These are phyloP conservation scores for Nannobrachium achirus DNA, from an alignment of 2,113 vertebrate genomes.

Conservation along the genomic window DNA sequence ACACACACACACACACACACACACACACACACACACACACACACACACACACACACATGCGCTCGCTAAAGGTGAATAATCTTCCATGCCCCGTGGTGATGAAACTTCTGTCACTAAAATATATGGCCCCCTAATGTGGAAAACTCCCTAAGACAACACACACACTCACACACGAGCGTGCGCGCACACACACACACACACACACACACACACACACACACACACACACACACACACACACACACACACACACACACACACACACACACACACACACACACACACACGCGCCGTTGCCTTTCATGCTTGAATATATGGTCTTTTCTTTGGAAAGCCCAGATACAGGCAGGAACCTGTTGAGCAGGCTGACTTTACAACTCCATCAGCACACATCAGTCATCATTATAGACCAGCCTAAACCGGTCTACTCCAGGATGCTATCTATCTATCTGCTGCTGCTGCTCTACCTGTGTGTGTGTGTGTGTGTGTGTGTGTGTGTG, in stretches of 20 bases:
- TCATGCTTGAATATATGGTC: slow-evolving; percentile 12
- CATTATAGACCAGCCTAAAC: slow-evolving; percentile 65
- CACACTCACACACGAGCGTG: slow-evolving; percentile 25
- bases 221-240: slow-evolving; percentile 10
- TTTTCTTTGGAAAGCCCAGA: slow-evolving; percentile 49
- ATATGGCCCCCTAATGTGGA: slow-evolving; percentile 63
- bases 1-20: slow-evolving; percentile 6
- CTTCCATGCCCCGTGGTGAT: slow-evolving; percentile 65
- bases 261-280: not conserved
- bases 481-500: slow-evolving; percentile 17
- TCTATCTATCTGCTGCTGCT: no score
- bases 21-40: slow-evolving; percentile 1
- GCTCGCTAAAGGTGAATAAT: slow-evolving; percentile 46
- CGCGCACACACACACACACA: slow-evolving; percentile 24
- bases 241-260: slow-evolving; percentile 2
- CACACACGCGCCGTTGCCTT: not conserved
- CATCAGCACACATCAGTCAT: slow-evolving; percentile 63
- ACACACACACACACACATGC: slow-evolving; percentile 11
- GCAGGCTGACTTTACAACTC: slow-evolving; percentile 51
- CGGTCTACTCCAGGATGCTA: slow-evolving; percentile 28
- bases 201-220: slow-evolving; percentile 1
- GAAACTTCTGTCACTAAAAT: slow-evolving; percentile 72
- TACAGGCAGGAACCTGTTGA: slow-evolving; percentile 75
- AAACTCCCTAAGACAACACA: slow-evolving; percentile 48
- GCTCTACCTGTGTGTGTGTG: slow-evolving; percentile 18